Conservation (phyloP, 2,797 vertebrate species). For the Chaetophractus vellerosus region DNA sequence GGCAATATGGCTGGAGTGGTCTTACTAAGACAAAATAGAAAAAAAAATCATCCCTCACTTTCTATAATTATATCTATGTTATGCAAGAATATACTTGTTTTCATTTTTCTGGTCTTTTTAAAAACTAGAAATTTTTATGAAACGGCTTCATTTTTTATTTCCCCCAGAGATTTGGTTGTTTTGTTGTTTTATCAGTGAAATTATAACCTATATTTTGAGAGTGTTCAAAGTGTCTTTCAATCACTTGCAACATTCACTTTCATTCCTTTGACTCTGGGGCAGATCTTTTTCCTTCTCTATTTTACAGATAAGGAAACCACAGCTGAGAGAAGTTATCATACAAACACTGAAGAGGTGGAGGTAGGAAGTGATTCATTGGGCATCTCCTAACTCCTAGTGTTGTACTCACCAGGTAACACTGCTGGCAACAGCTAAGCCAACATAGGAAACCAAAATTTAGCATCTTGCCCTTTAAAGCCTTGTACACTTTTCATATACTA, state of each 20-base stretch:
- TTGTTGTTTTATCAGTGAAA: conserved; percentile 12
- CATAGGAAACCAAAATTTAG: neutral
- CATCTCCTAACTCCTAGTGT: neutral
- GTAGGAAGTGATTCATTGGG: neutral
- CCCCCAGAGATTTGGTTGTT: neutral
- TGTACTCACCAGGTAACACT: neutral
- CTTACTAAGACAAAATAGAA: neutral
- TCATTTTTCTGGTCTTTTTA: neutral
- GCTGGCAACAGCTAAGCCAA: neutral
- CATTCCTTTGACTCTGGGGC: neutral
- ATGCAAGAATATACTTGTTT: neutral
- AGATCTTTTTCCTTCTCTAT: no score
- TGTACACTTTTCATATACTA: neutral
- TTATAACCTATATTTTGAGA: neutral
- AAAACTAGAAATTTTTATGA: no score
- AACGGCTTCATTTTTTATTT: no score
- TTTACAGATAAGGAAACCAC: neutral
- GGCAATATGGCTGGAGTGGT: neutral
- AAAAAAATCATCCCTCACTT: neutral
- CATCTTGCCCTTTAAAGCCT: neutral
- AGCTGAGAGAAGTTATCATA: neutral
- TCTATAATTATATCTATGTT: neutral
- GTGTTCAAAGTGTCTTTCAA: neutral
- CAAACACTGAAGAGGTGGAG: neutral
- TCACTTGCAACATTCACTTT: neutral